Conservation (phyloP, 2,888 invertebrate species). For the Choristoneura rosaceana region DNA sequence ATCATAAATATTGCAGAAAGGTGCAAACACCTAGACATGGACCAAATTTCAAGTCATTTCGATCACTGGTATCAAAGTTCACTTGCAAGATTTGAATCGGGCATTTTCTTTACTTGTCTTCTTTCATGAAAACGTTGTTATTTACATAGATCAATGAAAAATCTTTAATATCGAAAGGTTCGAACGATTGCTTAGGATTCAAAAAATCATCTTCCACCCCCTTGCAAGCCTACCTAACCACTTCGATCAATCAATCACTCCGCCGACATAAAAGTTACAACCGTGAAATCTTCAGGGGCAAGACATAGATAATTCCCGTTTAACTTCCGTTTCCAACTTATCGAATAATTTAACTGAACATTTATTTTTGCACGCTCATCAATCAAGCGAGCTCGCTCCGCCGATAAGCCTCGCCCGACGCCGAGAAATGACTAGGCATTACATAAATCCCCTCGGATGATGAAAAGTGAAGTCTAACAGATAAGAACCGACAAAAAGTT, state of each 20-base stretch:
- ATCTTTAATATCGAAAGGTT: background rate
- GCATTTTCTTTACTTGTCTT: too few species aligned
- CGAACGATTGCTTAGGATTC: constrained; percentile 21
- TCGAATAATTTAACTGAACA: constrained; percentile 87
- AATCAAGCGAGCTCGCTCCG: constrained; percentile 83
- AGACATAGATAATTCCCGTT: constrained; percentile 86
- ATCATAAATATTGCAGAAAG: background rate
- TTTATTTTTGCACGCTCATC: constrained; percentile 87
- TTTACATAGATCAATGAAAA: too few species aligned
- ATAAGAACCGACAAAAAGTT: constrained; percentile 87
- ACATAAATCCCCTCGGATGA: constrained; percentile 87
- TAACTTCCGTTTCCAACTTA: constrained; percentile 87
- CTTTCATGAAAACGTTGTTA: too few species aligned
- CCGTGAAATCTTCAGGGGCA: constrained; percentile 82
- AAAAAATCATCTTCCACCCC: constrained; percentile 49
- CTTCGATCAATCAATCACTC: constrained; percentile 80
- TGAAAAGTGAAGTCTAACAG: constrained; percentile 87
- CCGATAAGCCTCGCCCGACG: constrained; percentile 85
- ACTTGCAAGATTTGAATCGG: too few species aligned
- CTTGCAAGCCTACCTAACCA: constrained; percentile 43
- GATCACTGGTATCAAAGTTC: too few species aligned
- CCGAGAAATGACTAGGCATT: constrained; percentile 87
- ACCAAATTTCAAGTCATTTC: too few species aligned
- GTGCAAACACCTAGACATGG: background rate
- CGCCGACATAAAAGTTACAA: constrained; percentile 78